Conservation (phyloP, 2,797 vertebrate species). For the Tauraco hartlaubi region DNA sequence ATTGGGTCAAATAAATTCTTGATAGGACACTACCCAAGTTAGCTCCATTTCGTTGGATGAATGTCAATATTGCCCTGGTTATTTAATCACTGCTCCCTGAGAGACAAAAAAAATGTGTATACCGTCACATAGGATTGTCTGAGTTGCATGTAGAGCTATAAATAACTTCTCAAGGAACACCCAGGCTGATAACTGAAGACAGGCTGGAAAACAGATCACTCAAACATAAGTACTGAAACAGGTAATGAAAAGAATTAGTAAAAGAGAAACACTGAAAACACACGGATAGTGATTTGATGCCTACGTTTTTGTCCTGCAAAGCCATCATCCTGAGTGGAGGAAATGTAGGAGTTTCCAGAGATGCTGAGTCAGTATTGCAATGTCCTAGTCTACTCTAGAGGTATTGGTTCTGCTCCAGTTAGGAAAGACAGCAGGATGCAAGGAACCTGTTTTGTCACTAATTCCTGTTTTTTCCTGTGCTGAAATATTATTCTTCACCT, state of each 20-base stretch:
- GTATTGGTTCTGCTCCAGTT: neutral
- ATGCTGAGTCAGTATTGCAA: neutral
- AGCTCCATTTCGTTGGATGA: neutral
- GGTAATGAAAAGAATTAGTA: neutral
- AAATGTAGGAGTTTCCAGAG: neutral
- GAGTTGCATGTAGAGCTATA: neutral
- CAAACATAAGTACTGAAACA: neutral
- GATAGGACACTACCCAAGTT: neutral
- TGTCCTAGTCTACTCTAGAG: neutral
- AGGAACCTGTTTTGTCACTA: neutral
- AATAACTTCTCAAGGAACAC: neutral
- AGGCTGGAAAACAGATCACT: neutral
- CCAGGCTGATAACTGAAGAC: neutral
- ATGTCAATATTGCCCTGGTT: neutral
- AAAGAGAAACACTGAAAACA: neutral
- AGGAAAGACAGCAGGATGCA: neutral
- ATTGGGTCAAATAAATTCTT: neutral
- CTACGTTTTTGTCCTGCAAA: neutral
- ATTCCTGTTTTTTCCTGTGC: neutral
- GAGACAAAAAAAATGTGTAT: neutral
- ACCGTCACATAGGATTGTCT: neutral
- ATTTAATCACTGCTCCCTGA: neutral
- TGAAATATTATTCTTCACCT: neutral
- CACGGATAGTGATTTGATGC: fast-evolving
- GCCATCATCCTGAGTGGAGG: neutral